Conservation (phyloP, 2,888 invertebrate species). For the Galerucella pusilla region DNA sequence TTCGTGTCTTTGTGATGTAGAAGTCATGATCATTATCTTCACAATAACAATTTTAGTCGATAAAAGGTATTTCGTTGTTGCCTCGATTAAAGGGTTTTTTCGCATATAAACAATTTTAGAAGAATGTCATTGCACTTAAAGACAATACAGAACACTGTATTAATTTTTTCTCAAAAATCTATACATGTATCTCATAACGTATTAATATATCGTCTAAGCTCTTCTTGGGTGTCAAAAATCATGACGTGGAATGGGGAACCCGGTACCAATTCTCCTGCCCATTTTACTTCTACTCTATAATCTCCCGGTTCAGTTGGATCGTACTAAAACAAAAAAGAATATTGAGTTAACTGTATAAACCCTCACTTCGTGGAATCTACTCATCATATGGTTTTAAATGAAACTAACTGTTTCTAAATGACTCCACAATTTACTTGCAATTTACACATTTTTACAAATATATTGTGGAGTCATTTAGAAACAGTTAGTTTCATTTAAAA, state of each 20-base stretch:
- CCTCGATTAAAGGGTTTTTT: not conserved
- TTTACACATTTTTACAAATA: no score
- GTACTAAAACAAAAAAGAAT: slow-evolving; percentile 69
- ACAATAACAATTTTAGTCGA: no score
- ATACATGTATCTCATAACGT: slow-evolving; percentile 54
- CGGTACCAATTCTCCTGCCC: slow-evolving; percentile 98
- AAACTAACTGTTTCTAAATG: no score
- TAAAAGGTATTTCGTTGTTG: no score
- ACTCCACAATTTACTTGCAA: no score
- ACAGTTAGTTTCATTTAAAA: no score
- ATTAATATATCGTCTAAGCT: slow-evolving; percentile 78
- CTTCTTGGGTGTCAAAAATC: slow-evolving; percentile 99
- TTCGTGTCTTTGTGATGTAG: no score
- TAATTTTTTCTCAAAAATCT: not conserved
- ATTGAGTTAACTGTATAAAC: no score
- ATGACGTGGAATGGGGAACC: slow-evolving; percentile 98
- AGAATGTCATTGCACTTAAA: not conserved
- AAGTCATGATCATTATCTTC: no score
- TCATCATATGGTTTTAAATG: no score
- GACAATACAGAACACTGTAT: not conserved
- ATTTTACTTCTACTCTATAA: slow-evolving; percentile 96
- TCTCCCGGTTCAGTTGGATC: slow-evolving; percentile 99
- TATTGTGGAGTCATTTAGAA: no score
- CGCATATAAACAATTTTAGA: not conserved
- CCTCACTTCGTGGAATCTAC: no score